Evolutionary conservation across 2,113 vertebrate species (phyloP), one percentile per base, ranked within the genome.

Genomic region (Anguilla rostrata): DNA sequence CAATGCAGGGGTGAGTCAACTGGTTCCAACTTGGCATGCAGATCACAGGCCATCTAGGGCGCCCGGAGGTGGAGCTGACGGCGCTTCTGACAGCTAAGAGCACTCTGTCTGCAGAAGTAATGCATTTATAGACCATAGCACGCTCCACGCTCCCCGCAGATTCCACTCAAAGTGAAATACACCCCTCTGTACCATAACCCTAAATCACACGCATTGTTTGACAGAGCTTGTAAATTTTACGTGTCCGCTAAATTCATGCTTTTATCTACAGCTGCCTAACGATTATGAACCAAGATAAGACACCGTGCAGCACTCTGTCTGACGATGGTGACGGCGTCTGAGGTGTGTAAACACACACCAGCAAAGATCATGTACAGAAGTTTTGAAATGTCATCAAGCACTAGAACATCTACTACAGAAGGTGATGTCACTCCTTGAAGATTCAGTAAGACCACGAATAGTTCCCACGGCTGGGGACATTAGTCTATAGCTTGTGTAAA

Each of bases 21-120:
- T 39, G 71, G 71, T 39, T 85, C 46, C 87, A 88, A 84, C 87
- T 89, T 91, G 91, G 92, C 90, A 84, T 43, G 39, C 40, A 89
- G 86, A 87, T 92, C 88, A 90, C 87, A 92, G 85, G 66, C 57
- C 57, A 75, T 60, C 66, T 12, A 49, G 39, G 71, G 26, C 40
- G n/a, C 12, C 20, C 6, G 40, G 46, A 84, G 84, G 78, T 84
- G 81, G 0, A 2, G 56, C 82, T 75, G 46, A 43, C 85, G 18
- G 41, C 60, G 29, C 14, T 49, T 56, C 46, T 57, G 41, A 22
- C n/a, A 49, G n/a, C 71, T 79, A 57, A 87, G 81, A 83, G 78
- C 84, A 29, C 46, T 41, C 29, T 15, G 56, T 87, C 81, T 34
- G 43, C 81, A 41, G 11, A 46, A 49, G 26, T 18, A n/a, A 82